Evolutionary conservation across 2,888 invertebrate species (phyloP), one percentile per base, ranked within the genome.

Genomic region (Erannis defoliaria): DNA sequence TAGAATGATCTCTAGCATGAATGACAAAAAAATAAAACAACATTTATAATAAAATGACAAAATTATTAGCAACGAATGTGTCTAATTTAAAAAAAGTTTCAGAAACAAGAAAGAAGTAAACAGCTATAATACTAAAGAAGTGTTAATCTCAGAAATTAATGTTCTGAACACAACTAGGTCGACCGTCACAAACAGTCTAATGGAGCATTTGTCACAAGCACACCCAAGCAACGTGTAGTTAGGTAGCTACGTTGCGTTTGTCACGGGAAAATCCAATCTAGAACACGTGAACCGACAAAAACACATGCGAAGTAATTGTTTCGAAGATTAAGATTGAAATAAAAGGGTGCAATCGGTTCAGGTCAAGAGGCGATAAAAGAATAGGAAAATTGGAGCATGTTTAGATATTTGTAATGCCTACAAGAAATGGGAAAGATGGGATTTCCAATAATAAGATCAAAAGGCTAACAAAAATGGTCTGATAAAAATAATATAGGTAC

Each of bases 251-350:
- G 49, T 49, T 50, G 62, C 37, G 63, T 61, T 48, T 62, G 68
- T 65, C 64, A 66, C 63, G 64, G 67, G 70, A 64, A 70, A 70
- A 66, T 54, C 68, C 70, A 68, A 70, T 68, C 55, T 55, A 35
- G 42, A 42, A 51, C 64, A 63, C 64, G 61, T 64, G 64, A 65
- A 64, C 61, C 53, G 55, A 51, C 33, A 26, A 42, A 37, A 55
- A 58, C 62, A 51, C 55, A 43, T 53, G 19, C 35, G 46, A 53
- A 31, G 50, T 61, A 31, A 62, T 48, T 18, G 56, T 46, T 46
- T 16, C 21, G 16, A 26, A 40, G 31, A 48, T 50, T 14, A 16
- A 10, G 23, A 23, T 16, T 16, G 14, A 19, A 19, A 50, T 37
- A 37, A n/a, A 1, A 26, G 21, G 23, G 9, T 23, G 37, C 10